phyloP scores from a whole-genome alignment of 2,113 vertebrate species.

The Sphaerodactylus townsendi region DNA sequence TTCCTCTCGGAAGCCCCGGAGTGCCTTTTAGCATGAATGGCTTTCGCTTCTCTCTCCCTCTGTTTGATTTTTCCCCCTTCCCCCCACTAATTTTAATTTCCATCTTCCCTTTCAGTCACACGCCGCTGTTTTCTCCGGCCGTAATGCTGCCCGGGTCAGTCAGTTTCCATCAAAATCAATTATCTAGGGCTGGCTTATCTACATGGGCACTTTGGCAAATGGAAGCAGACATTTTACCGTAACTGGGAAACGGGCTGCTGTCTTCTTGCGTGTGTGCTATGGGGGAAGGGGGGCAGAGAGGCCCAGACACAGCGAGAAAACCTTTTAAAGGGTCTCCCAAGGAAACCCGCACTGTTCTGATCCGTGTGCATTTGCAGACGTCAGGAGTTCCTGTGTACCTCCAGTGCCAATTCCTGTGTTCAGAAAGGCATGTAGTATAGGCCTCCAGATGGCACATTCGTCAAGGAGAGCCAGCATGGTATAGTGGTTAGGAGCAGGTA shows the following conservation, averaged over 20 bases:
- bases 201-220: background rate
- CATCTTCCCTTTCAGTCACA: rapidly evolving
- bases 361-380: background rate
- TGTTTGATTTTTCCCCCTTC: background rate
- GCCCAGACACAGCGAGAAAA: rapidly evolving
- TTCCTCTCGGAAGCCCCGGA: background rate
- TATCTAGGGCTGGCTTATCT: background rate
- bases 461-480: too few species aligned
- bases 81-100: background rate
- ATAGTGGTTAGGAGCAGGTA: too few species aligned
- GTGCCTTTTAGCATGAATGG: background rate
- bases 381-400: background rate
- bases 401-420: background rate
- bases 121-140: rapidly evolving
- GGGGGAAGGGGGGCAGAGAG: too few species aligned
- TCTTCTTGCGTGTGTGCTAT: background rate
- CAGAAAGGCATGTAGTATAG: background rate
- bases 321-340: background rate
- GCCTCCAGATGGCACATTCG: background rate
- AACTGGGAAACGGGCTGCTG: conserved; percentile 19
- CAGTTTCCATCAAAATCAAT: background rate
- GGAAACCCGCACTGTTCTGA: background rate
- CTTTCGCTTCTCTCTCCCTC: background rate
- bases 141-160: rapidly evolving
- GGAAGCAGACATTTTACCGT: background rate